A percentile compares a stretch with the other conserved stretches of the same genome.
phyloP scores from a whole-genome alignment of 2,113 vertebrate genomes.

The Lanius collurio region DNA sequence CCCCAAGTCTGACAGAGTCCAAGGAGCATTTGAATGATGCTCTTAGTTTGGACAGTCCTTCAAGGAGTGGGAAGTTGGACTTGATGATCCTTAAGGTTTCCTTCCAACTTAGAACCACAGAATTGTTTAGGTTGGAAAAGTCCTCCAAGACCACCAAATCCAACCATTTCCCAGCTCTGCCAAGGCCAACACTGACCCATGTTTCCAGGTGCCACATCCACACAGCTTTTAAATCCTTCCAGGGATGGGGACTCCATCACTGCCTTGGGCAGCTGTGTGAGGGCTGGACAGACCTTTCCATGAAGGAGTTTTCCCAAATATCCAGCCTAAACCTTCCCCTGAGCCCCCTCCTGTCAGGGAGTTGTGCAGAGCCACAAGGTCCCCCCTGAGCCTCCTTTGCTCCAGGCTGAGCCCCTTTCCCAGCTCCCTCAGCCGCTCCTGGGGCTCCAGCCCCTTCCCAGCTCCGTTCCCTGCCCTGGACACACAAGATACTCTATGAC shows the following conservation, averaged over 20 bases:
- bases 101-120: background rate
- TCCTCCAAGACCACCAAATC: background rate
- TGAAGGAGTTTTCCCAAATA: background rate
- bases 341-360: background rate
- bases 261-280: background rate
- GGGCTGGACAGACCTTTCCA: background rate
- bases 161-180: no score
- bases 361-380: background rate
- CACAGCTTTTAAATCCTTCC: rapidly evolving
- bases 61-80: background rate
- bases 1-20: background rate
- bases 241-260: background rate
- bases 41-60: background rate
- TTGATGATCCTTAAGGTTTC: rapidly evolving
- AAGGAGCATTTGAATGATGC: background rate
- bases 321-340: rapidly evolving
- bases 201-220: background rate
- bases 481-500: background rate
- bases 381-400: background rate
- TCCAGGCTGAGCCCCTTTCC: background rate
- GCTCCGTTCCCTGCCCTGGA: rapidly evolving
- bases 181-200: rapidly evolving
- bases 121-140: background rate
- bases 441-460: background rate
- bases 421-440: background rate